These are phyloP conservation scores for Bubo blakistoni DNA, from an alignment of 2,113 vertebrate genomes.

Conservation along the genomic window DNA sequence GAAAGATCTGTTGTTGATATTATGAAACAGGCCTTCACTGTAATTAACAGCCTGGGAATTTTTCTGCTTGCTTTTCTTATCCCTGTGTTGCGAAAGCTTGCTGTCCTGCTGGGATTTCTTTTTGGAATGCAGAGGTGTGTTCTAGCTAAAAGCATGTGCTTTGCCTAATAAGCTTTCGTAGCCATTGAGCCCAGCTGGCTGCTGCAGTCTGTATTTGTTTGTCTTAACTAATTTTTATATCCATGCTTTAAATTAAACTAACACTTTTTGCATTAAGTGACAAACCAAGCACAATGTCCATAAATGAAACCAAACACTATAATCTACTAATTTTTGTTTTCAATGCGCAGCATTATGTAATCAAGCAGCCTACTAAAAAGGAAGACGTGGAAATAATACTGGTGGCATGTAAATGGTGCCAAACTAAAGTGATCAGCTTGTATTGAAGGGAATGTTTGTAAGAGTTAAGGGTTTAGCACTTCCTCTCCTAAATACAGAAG, in stretches of 20 bases:
- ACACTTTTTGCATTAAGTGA: not conserved
- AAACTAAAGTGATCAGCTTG: not conserved
- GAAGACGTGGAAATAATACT: slow-evolving; percentile 3
- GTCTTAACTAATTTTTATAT: slow-evolving; percentile 47
- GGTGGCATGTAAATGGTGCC: not conserved
- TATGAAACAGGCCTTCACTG: not conserved
- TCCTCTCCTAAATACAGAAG: not conserved
- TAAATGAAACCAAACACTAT: slow-evolving; percentile 38
- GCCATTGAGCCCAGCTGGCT: slow-evolving; percentile 49
- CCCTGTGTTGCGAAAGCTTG: not conserved
- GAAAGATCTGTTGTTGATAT: not conserved
- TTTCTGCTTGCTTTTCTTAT: slow-evolving; percentile 40
- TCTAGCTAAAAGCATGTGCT: slow-evolving; percentile 10
- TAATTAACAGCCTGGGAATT: slow-evolving; percentile 16
- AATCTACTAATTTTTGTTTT: slow-evolving; percentile 50
- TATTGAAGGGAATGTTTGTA: not conserved
- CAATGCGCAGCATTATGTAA: not conserved
- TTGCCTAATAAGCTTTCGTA: slow-evolving; percentile 29
- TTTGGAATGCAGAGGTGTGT: slow-evolving; percentile 55
- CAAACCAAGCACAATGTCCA: slow-evolving; percentile 18
- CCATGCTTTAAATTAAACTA: slow-evolving; percentile 2
- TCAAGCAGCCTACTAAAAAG: not conserved
- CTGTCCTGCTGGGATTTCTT: slow-evolving; percentile 42
- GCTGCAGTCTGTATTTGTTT: slow-evolving; percentile 37
- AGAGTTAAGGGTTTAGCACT: not conserved